Conservation (phyloP, 2,113 vertebrate genomes). For the Leucosticte australis region DNA sequence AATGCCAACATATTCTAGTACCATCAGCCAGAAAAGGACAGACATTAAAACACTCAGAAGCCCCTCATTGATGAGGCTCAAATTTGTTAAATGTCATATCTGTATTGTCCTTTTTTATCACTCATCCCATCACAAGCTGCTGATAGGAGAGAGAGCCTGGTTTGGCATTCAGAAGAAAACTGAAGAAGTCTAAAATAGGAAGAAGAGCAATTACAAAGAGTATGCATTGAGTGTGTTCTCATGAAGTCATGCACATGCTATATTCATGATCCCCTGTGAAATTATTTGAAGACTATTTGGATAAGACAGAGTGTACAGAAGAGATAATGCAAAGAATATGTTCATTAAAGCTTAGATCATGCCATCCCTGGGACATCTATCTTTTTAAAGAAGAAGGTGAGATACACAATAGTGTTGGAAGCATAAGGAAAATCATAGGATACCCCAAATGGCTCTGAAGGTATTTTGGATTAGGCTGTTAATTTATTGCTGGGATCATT, state of each 20-base stretch:
- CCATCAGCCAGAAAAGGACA: neutral
- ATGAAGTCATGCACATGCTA: neutral
- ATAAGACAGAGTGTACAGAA: neutral
- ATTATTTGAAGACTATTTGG: neutral
- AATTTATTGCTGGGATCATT: neutral
- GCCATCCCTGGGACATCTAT: neutral
- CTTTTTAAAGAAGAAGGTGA: neutral
- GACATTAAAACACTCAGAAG: neutral
- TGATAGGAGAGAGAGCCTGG: neutral
- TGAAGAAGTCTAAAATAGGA: neutral
- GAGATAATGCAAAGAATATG: neutral
- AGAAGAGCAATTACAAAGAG: neutral
- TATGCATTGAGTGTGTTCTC: neutral
- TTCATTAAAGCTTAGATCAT: neutral
- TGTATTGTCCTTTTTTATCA: neutral
- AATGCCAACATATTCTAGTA: neutral
- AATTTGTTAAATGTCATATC: neutral
- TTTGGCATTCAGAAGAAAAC: neutral
- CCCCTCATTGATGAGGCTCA: neutral
- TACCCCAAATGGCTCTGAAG: neutral
- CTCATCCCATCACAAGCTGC: neutral
- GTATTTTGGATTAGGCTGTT: neutral
- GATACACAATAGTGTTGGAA: neutral
- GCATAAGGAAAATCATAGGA: neutral
- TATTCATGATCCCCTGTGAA: neutral